Evolutionary conservation across 2,888 invertebrate species (phyloP).

Genomic region (Cephus nigrinus): DNA sequence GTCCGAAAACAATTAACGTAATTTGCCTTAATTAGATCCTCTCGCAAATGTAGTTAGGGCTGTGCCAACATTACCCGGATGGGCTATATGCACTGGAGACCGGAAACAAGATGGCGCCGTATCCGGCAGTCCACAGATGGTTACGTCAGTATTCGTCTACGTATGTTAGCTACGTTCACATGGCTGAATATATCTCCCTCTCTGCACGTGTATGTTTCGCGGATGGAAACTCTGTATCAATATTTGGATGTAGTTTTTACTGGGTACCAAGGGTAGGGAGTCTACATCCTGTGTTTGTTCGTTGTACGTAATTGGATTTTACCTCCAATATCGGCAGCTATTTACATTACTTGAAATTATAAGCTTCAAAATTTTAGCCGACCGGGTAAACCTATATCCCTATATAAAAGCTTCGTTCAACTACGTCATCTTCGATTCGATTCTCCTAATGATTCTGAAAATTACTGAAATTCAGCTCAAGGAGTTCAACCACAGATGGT

Average conservation of each 20-base stretch:
- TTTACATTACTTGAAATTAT: constrained; percentile 3
- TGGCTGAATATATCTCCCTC: too few species aligned
- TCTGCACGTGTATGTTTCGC: constrained; percentile 18
- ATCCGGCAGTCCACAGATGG: constrained; percentile 30
- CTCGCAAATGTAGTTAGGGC: constrained; percentile 43
- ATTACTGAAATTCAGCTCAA: neutral
- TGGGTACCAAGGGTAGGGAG: constrained; percentile 44
- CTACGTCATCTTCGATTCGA: neutral
- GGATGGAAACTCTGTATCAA: constrained; percentile 45
- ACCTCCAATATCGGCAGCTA: constrained; percentile 15
- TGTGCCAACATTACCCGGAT: constrained; percentile 21
- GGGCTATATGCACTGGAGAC: constrained; percentile 21
- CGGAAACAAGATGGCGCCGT: constrained; percentile 46
- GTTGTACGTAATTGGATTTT: constrained; percentile 53
- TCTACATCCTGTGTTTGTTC: constrained; percentile 51
- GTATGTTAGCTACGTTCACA: too few species aligned
- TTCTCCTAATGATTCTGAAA: neutral
- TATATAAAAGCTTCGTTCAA: neutral
- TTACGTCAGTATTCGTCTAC: too few species aligned
- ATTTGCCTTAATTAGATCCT: constrained; percentile 38
- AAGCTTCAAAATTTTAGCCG: neutral
- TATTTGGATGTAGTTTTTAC: constrained; percentile 53
- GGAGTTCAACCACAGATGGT: neutral
- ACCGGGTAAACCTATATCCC: neutral
- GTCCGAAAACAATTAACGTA: constrained; percentile 27